phyloP scores from a whole-genome alignment of 2,888 invertebrate species.

The Drosophila affinis region DNA sequence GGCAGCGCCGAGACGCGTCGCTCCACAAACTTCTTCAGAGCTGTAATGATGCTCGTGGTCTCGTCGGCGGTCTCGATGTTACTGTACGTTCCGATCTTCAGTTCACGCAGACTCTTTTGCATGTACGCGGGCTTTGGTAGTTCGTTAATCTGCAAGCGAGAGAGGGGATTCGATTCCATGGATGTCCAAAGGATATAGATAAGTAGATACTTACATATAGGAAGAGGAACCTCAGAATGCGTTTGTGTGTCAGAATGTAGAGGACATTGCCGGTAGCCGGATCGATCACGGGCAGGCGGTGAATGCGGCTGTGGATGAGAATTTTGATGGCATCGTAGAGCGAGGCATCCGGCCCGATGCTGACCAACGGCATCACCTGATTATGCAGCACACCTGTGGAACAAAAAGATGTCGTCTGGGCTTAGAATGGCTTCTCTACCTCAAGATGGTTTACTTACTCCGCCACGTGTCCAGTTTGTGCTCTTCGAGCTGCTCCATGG shows the following conservation, averaged over 20 bases:
- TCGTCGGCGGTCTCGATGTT: conserved; percentile 96
- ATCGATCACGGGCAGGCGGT: conserved; percentile 98
- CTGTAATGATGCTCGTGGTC: conserved; percentile 96
- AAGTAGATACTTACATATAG: conserved; percentile 91
- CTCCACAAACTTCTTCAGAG: conserved; percentile 97
- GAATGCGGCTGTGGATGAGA: conserved; percentile 96
- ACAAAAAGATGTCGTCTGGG: neutral
- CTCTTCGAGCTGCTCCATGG: conserved; percentile 98
- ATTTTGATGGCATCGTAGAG: conserved; percentile 96
- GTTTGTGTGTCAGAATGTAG: conserved; percentile 98
- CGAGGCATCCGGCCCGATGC: conserved; percentile 96
- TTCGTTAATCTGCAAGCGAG: conserved; percentile 90
- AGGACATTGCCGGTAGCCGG: conserved; percentile 97
- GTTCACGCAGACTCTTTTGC: conserved; percentile 91
- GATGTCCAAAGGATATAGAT: neutral
- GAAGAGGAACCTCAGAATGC: conserved; percentile 98
- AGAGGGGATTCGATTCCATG: neutral
- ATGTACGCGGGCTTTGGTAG: conserved; percentile 96
- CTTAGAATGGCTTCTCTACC: neutral
- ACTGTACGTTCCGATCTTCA: conserved; percentile 94
- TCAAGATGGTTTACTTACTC: conserved; percentile 85
- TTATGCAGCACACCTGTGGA: conserved; percentile 92
- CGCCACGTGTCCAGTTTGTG: conserved; percentile 98
- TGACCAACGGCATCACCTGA: conserved; percentile 93
- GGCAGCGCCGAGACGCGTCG: conserved; percentile 97